Base-by-base conservation (phyloP, 64 coral and sea anemone genomes). In the Catalaphyllia jardinei region DNA sequence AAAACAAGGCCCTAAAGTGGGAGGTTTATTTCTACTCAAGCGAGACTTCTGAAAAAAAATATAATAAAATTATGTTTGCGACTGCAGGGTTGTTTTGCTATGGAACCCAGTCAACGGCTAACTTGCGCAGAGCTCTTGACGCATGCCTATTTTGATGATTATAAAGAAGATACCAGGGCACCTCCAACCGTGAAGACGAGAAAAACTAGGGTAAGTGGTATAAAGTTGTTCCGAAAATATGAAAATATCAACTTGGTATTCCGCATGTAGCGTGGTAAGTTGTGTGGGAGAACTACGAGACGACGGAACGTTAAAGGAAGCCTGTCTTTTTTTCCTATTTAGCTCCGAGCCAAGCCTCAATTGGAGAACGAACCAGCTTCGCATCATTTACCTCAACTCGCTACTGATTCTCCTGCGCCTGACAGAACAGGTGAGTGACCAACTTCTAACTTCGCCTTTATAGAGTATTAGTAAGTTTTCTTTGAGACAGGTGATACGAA, bases 141-240 rank as follows among this genome's bases (percentile, higher is more conserved):
- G 52, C 93, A 98, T 62, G 74, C 81, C 18, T 98, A 93, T 73
- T 98, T 98, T 84, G 91, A 98, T 49, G 90, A 91, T 18, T 98
- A 93, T 57, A 46, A 46, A 46, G 83, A 85, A 52, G 62, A 62
- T 42, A 85, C 71, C 87, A 63, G 87, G 93, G 19, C 89, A 60
- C 62, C 86, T 88, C 89, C 93, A 81, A 31, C 83, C 69, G 38
- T 86, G 13, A 96, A 93, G 82, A 81, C 69, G 19, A 93, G 90
- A 72, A 97, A 94, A 59, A 78, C 92, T 1, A 93, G 93, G 95
- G 95, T 97, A 54, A 74, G 85, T 78, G 11, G 38, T 1, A 49
- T 79, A 16, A 39, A 29, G 27, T 77, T 86, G 29, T 35, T 19
- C 4, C 12, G 10, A 22, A 27, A 60, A 57, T 12, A 33, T 6